Evolutionary conservation across 23 tunicate genomes (phyloP), one percentile per base, ranked within the genome.

Genomic region (Styela plicata): DNA sequence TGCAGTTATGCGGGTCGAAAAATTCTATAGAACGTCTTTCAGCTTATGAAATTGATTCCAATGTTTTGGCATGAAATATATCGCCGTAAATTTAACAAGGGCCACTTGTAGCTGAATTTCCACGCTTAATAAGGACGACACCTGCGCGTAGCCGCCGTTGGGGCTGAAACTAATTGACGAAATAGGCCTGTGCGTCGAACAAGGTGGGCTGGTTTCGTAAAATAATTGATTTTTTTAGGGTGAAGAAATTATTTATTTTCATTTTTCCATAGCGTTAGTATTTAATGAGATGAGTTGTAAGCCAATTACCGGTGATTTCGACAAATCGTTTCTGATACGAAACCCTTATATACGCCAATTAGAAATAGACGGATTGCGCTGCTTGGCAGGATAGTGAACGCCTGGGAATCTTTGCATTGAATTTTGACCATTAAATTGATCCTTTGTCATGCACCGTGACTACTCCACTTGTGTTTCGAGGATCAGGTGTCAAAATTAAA

Each of bases 111-210:
- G 13, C 57, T 44, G 57, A 44, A 3, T 71, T 30, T 33, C 32
- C 77, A 71, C 34, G 77, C 36, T 71, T 33, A 71, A 71, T 71
- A 76, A 53, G 31, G 44, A 44, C 36, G 81, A 44, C 81, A 76
- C 81, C 81, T 76, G 81, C 81, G 1, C 63, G 1, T 1, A 76
- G 81, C 26, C 81, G 81, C 81, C 81, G 31, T 36, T 25, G 37
- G 64, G 64, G 21, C 81, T 76, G 81, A 52, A 44, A 36, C 81
- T 76, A 76, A 76, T 76, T 76, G 81, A 44, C 37, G 70, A 7
- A 10, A 66, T 66, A 34, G 35, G 36, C 3, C 77, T 13, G 16
- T 27, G 37, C 24, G 27, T 21, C 37, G 10, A 33, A 22, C 24
- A 26, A 26, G 77, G 77, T 71, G 77, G 77, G 32, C 77, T 21